Evolutionary conservation across 2,113 vertebrate species (phyloP), one percentile per base, ranked within the genome.

Genomic region (Elgaria multicarinata): DNA sequence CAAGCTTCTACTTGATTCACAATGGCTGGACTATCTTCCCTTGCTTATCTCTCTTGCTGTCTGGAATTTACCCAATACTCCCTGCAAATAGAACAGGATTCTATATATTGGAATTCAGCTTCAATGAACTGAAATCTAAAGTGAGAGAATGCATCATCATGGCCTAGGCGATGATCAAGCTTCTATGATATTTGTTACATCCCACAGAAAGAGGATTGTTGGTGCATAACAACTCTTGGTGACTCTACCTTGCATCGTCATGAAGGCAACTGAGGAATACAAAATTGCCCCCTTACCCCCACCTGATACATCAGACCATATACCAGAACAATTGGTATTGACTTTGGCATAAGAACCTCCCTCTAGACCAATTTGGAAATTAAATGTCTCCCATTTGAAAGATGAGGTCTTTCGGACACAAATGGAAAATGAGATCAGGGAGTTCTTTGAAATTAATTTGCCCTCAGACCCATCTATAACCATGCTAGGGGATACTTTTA

Each of bases 351-450:
- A 89, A 76, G 22, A n/a, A 83, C n/a, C 58, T 83, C 58, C 58
- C 69, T 39, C 71, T 77, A 81, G 66, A 81, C 67, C n/a, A 81
- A 83, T 77, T 83, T 89, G 14, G n/a, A 89, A 83, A 89, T 83
- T 36, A 83, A 89, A 89, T 84, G 81, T 84, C 72, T 89, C 69
- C 33, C 53, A 77, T 76, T 53, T 83, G 80, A 77, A 83, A 89
- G 42, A 83, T 66, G 13, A 83, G 58, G 80, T 50, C 22, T 83
- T 62, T 36, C 50, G 58, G 69, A 89, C 58, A 67, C 62, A 76
- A 83, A 67, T 67, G 58, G 80, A 84, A 76, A 89, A 89, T 89
- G 87, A 84, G 71, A 89, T 89, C 71, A 89, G 58, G 55, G 33
- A 89, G 3, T 77, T 83, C 58, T 76, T 83, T 76, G 22, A 66